Conservation (phyloP, 2,888 invertebrate species). For the Zygogramma bicolorata region DNA sequence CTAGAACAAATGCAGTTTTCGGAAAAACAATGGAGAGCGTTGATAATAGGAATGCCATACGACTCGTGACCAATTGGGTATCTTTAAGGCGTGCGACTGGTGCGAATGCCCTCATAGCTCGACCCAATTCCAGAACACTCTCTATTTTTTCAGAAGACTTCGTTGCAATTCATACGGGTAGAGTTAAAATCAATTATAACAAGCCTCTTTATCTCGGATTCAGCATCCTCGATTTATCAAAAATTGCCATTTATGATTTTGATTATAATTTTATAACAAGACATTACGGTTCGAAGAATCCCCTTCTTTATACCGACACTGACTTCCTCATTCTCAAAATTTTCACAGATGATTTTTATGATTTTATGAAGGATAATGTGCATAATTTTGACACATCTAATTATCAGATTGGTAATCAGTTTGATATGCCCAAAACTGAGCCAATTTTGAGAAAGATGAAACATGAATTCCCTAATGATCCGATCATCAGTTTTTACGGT, state of each 20-base stretch:
- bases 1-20: too few relatives aligned
- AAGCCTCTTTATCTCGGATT: constrained; percentile 54
- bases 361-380: constrained; percentile 51
- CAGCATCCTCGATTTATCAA: too few relatives aligned
- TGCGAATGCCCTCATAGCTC: constrained; percentile 42
- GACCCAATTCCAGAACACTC: constrained; percentile 57
- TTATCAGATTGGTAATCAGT: constrained; percentile 33
- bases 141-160: constrained; percentile 57
- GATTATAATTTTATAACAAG: not conserved
- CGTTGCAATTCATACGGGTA: constrained; percentile 51
- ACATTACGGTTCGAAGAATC: not conserved
- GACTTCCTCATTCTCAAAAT: constrained; percentile 49
- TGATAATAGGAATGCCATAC: too few relatives aligned
- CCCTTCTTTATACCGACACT: too few relatives aligned
- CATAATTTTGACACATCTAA: constrained; percentile 56
- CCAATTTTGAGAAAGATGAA: constrained; percentile 25
- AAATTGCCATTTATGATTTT: not conserved
- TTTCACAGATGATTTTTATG: constrained; percentile 55
- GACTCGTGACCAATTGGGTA: too few relatives aligned
- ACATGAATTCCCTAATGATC: constrained; percentile 21
- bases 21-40: too few relatives aligned
- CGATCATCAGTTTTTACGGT: constrained; percentile 27
- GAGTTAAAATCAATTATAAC: constrained; percentile 44
- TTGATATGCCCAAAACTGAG: constrained; percentile 9
- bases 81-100: too few relatives aligned